Conservation (phyloP, 2,113 vertebrate genomes). For the Nycticebus coucang region DNA sequence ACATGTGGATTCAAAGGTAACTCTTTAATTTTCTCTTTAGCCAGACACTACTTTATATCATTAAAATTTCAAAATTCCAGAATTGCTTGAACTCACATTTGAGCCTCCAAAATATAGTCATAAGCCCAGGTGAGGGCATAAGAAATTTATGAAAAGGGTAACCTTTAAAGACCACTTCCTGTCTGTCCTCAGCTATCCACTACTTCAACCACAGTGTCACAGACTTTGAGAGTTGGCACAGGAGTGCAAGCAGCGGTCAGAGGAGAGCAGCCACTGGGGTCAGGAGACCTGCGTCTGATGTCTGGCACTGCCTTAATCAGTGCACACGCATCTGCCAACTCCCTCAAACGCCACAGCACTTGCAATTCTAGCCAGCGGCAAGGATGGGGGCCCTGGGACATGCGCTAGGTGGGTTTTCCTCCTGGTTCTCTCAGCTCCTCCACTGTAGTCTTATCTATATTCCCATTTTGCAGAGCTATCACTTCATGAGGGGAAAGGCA, state of each 20-base stretch:
- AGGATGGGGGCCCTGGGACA: fast-evolving
- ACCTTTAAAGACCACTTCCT: neutral
- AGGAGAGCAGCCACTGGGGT: neutral
- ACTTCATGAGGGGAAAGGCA: neutral
- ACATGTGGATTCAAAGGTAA: neutral
- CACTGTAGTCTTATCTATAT: no score
- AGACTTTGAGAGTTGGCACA: neutral
- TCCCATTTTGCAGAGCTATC: neutral
- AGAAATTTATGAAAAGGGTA: neutral
- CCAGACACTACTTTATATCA: neutral
- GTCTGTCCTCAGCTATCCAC: neutral
- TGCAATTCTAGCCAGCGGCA: neutral
- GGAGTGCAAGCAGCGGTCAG: fast-evolving
- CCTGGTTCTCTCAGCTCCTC: neutral
- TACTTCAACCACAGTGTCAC: neutral
- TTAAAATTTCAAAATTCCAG: neutral
- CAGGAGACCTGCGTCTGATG: neutral
- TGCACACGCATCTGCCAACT: neutral
- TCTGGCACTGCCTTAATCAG: no score
- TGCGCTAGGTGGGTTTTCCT: neutral
- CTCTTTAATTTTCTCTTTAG: neutral
- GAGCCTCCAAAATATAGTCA: neutral
- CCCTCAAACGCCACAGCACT: neutral
- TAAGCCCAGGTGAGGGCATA: neutral
- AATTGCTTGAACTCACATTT: neutral